Base-by-base conservation (phyloP, 2,113 vertebrate species). In the Rhinogobius similis region DNA sequence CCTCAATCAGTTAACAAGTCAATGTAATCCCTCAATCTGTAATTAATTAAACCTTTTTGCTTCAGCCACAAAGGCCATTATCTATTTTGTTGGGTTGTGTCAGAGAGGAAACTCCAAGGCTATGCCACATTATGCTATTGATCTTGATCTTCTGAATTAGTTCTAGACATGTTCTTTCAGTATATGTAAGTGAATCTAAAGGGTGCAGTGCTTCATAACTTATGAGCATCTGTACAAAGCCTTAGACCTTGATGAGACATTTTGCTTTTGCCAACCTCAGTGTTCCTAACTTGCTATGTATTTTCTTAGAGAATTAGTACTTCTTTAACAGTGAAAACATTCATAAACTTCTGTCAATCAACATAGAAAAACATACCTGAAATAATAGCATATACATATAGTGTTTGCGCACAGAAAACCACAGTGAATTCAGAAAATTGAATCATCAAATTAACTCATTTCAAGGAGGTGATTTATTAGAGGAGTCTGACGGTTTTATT, bases 401-500 rank as follows among this genome's bases (percentile, higher is more conserved):
- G 29, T 61, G 18, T 61, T 18, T 58, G 53, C 53, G 10, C 27
- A 32, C 16, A 59, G 13, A 10, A 16, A 59, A 16, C 8, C 56
- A 58, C 24, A 58, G 24, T 32, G 56, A 27, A 56, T 26, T 26
- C 27, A n/a, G 26, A 18, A 36, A 61, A 38, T 61, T 20, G 29
- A 18, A 61, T 61, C 10, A 61, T 61, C 58, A 61, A 61, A 61
- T 61, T 61, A 61, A 61, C 32, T 36, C 18, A 61, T 36, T 59
- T 59, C 26, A 32, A 59, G 18, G 56, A 59, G 85, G 82, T 76
- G 78, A 85, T 59, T 59, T 59, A 90, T 90, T 84, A 82, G 80
- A 67, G 79, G 66, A 83, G 70, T 75, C 78, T 86, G 82, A 82
- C 84, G 85, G 77, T 85, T 86, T 84, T 88, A 90, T 88, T 83